Percentiles rank a stretch among this genome's conserved stretches.
Conservation (phyloP, 2,797 vertebrate species). For the Darevskia nairensis region DNA sequence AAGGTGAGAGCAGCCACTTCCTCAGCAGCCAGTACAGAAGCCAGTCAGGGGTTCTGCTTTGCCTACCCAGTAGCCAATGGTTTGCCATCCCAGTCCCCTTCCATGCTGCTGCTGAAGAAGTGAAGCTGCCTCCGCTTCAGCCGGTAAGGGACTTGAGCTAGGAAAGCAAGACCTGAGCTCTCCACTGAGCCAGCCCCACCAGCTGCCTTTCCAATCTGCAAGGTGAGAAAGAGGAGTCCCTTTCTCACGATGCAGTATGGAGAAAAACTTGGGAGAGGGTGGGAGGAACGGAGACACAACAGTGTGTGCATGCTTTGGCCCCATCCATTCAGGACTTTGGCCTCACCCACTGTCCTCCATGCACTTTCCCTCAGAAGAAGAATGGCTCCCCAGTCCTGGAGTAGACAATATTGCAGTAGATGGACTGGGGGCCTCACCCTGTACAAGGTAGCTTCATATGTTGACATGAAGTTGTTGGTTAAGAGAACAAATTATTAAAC, state of each 20-base stretch:
- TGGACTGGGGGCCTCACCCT: neutral
- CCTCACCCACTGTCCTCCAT: neutral
- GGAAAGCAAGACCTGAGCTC: too few species aligned
- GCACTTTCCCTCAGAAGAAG: neutral
- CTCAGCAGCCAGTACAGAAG: too few species aligned
- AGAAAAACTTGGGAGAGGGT: neutral
- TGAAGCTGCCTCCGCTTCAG: too few species aligned
- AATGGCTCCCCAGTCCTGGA: neutral
- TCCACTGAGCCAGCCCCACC: too few species aligned
- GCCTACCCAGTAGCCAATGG: too few species aligned
- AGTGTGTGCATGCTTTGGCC: neutral
- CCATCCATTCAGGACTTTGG: neutral
- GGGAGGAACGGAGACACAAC: neutral
- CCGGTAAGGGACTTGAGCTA: too few species aligned
- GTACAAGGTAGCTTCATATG: neutral
- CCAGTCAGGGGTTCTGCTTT: too few species aligned
- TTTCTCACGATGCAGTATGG: neutral
- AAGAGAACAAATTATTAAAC: neutral
- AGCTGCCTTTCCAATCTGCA: too few species aligned
- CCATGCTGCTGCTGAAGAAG: too few species aligned
- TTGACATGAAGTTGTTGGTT: neutral
- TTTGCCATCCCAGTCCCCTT: too few species aligned
- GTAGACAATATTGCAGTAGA: neutral
- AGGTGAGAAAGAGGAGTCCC: too few species aligned
- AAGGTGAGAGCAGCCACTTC: neutral